phyloP scores from a whole-genome alignment of 2,888 invertebrate genomes.

The Drosophila niveifrons region DNA sequence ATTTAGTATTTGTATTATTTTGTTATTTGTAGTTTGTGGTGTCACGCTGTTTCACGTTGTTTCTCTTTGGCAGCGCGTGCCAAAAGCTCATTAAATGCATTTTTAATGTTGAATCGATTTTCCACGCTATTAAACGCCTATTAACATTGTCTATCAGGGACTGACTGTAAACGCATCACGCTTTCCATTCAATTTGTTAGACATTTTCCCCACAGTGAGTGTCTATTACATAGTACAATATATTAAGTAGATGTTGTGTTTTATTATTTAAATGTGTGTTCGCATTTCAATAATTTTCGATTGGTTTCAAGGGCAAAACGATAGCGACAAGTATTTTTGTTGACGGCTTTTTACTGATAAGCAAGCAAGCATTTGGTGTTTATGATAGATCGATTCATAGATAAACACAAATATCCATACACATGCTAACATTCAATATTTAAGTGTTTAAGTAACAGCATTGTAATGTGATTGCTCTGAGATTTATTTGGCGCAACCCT shows the following conservation, averaged over 20 bases:
- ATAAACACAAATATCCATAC: conserved; percentile 12
- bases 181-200: conserved; percentile 24
- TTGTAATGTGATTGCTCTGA: not conserved
- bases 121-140: conserved; percentile 58
- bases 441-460: conserved; percentile 1
- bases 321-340: conserved; percentile 2
- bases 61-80: conserved; percentile 49
- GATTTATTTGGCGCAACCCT: not conserved
- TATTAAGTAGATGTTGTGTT: conserved; percentile 1
- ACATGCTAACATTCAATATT: conserved; percentile 2
- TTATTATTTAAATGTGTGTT: conserved; percentile 18
- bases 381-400: conserved; percentile 18
- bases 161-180: conserved; percentile 3
- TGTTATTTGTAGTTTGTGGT: conserved; percentile 16
- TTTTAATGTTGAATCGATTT: conserved; percentile 69
- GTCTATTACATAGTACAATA: not conserved
- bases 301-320: conserved; percentile 26
- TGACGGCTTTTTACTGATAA: conserved; percentile 21
- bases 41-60: conserved; percentile 16
- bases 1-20: conserved; percentile 3
- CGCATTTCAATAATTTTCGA: conserved; percentile 15
- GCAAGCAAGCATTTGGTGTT: conserved; percentile 2
- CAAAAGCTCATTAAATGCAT: conserved; percentile 57
- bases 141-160: conserved; percentile 42
- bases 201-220: conserved; percentile 4